These are phyloP conservation scores for Temnothorax unifasciatus DNA, from an alignment of 2,888 invertebrate species.

Conservation along the genomic window DNA sequence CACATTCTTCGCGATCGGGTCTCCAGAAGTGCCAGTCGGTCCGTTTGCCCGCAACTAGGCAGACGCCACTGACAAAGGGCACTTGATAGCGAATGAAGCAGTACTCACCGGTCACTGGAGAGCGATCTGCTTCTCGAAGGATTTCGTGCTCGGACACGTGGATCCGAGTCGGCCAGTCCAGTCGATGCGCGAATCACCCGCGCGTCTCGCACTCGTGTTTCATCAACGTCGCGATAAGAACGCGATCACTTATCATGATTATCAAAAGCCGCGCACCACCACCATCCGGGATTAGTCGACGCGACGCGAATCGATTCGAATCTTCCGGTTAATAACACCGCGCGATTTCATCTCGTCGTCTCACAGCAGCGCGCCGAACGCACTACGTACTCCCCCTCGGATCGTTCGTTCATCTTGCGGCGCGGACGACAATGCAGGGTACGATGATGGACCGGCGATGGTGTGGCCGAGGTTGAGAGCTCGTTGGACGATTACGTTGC, in stretches of 20 bases:
- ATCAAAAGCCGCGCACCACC: not conserved
- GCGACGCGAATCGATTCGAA: conserved; percentile 26
- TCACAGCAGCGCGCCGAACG: conserved; percentile 6
- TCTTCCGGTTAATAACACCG: conserved; percentile 13
- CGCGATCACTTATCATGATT: conserved; percentile 22
- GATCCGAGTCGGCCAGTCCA: not conserved
- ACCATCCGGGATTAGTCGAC: not conserved
- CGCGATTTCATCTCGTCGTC: conserved; percentile 40
- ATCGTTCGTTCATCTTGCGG: conserved; percentile 33
- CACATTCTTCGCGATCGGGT: not conserved
- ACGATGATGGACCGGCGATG: conserved; percentile 14
- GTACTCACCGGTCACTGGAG: conserved; percentile 44
- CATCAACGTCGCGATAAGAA: conserved; percentile 25
- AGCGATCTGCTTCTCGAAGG: conserved; percentile 33
- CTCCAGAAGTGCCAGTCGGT: not conserved
- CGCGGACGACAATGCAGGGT: conserved; percentile 5
- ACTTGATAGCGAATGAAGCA: conserved; percentile 23
- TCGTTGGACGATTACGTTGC: conserved; percentile 17
- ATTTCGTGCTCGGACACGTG: conserved; percentile 23
- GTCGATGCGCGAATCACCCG: conserved; percentile 19
- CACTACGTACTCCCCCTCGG: not conserved
- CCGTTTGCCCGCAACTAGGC: conserved; percentile 6
- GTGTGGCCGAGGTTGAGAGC: no score
- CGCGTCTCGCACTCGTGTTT: conserved; percentile 21
- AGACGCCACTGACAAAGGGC: conserved; percentile 19